These are phyloP conservation scores for Microplitis deprimator DNA, from an alignment of 2,888 invertebrate species.

Conservation along the genomic window DNA sequence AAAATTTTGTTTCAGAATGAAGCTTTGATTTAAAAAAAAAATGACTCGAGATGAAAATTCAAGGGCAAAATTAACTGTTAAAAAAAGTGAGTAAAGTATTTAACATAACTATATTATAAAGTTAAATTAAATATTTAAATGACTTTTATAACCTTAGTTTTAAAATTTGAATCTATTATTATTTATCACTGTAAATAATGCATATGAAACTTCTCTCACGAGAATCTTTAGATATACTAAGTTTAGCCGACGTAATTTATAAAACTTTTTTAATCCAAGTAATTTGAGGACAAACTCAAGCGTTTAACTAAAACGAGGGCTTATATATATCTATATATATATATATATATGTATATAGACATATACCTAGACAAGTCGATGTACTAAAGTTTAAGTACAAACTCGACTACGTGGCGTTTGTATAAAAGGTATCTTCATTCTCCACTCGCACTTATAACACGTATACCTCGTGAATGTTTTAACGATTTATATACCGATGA, in stretches of 20 bases:
- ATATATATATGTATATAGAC: neutral
- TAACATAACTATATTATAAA: neutral
- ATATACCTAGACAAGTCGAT: conserved; percentile 9
- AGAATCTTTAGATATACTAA: neutral
- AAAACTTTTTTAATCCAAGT: neutral
- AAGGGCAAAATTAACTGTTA: neutral
- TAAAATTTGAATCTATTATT: neutral
- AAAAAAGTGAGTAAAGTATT: neutral
- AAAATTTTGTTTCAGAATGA: neutral
- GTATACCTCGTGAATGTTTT: conserved; percentile 64
- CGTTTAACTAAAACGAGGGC: neutral
- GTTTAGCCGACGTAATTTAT: neutral
- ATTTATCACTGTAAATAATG: neutral
- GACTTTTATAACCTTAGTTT: neutral
- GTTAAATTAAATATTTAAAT: neutral
- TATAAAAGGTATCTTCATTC: conserved; percentile 50
- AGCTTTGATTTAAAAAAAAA: no score
- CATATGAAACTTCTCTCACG: neutral
- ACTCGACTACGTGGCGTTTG: conserved; percentile 50
- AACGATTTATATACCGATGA: conserved; percentile 42
- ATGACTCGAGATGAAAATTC: no score
- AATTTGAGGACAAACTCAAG: neutral
- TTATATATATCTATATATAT: neutral
- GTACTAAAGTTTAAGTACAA: conserved; percentile 7
- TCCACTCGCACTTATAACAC: conserved; percentile 63